Evolutionary conservation across 2,888 invertebrate species (phyloP).

Genomic region (Thecocarcelia acutangulata): DNA sequence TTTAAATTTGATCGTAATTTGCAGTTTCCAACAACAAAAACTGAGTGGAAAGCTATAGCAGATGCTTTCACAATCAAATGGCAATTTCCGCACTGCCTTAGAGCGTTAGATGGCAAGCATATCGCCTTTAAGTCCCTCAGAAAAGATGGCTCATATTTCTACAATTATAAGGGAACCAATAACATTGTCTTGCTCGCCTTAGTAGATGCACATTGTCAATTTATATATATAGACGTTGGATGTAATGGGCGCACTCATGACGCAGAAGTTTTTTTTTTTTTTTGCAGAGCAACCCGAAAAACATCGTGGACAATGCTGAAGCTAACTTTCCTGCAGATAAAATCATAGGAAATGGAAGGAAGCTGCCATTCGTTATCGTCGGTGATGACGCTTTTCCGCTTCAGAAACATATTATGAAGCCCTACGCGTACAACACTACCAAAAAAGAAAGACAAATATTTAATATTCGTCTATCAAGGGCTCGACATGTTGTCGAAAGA

Average conservation of each 20-base stretch:
- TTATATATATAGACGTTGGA: conserved; percentile 19
- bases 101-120: no score
- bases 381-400: conserved; percentile 31
- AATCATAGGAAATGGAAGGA: conserved; percentile 22
- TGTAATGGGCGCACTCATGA: conserved; percentile 22
- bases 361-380: conserved; percentile 28
- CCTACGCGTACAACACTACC: no score
- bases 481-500: conserved; percentile 20
- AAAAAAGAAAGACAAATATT: conserved; percentile 15
- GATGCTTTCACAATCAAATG: no score
- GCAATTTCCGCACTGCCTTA: no score
- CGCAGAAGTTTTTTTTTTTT: conserved; percentile 10
- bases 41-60: no score
- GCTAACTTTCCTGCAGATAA: conserved; percentile 7
- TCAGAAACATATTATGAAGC: conserved; percentile 39
- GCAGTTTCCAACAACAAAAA: no score
- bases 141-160: no score
- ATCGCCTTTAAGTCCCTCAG: no score
- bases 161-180: no score
- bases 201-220: conserved; percentile 15
- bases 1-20: no score
- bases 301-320: conserved; percentile 1
- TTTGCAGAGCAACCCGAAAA: conserved; percentile 15
- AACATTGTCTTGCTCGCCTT: no score
- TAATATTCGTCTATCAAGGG: conserved; percentile 13